Evolutionary conservation across 1,140 invertebrate species (phyloP), one percentile per base, ranked within the genome.

Genomic region (Macrocentrus cingulum): DNA sequence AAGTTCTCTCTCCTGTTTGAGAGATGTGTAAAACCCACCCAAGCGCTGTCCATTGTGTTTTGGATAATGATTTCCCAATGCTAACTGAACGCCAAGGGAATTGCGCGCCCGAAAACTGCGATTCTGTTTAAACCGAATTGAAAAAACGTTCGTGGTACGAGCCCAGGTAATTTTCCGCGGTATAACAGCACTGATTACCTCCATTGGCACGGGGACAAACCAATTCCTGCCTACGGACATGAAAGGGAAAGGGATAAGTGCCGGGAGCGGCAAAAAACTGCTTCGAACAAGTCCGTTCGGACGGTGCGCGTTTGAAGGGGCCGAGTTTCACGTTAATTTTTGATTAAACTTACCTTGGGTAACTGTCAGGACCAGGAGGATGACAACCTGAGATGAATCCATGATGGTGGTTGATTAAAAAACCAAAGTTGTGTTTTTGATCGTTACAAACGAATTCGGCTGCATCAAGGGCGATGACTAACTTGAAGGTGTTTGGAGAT

Each of bases 1-100:
- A 80, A 80, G 77, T 80, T 72, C 68, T 68, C 44, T 42, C 68
- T 69, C 48, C 22, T 65, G n/a, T n/a, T n/a, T n/a, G n/a, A n/a
- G 32, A 60, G 67, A 76, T 74, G 72, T 73, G 71, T 74, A 70
- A 75, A 75, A 76, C 66, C 65, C 62, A 48, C 60, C 58, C 63
- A 67, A 59, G 56, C 62, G 58, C 50, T 59, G 52, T n/a, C 62
- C 60, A 76, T 78, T 76, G 69, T 76, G n/a, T n/a, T n/a, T 59
- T 71, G 8, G 7, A 29, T 29, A 2, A 25, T 19, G 23, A 55
- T 51, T 16, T 36, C 23, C 29, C 13, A 7, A 22, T 6, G 25
- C 11, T n/a, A n/a, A n/a, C n/a, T n/a, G n/a, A n/a, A n/a, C n/a
- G n/a, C n/a, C n/a, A n/a, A n/a, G n/a, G n/a, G n/a, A n/a, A n/a